Base-by-base conservation (phyloP, 2,797 vertebrate genomes). In the Yasuhikotakia modesta region DNA sequence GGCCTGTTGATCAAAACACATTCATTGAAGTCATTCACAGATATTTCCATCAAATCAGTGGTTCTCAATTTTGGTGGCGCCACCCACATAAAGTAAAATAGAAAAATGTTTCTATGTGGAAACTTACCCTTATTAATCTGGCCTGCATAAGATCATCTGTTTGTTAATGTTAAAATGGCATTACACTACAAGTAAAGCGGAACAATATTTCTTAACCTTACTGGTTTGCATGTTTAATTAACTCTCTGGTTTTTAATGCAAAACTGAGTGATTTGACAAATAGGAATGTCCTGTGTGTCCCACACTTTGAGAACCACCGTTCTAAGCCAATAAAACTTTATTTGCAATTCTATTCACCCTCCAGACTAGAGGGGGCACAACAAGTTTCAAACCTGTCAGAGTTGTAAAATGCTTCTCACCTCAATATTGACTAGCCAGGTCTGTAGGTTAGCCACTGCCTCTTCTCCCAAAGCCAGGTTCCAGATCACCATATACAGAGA, bases 371-470 rank as follows among this genome's bases (percentile, higher is more conserved):
- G 61, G 48, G 32, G 21, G 45, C 0, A 3, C n/a, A n/a, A n/a
- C n/a, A n/a, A n/a, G n/a, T n/a, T n/a, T n/a, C 35, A 39, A 27
- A 19, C 48, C 13, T 3, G n/a, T 22, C 2, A 13, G 3, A 39
- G 48, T 11, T 52, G 35, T 16, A 24, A 69, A 43, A 2, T 10
- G 30, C 14, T 66, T 39, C 81, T 79, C 17, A 98, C 97, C 96
- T 99, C 97, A 0, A 99, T 99, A 88, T 96, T 99, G 79, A 99
- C 92, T 82, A 99, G 89, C 97, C 97, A 99, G 84, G 95, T 96
- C 91, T 98, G 97, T 81, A 99, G 94, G 90, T 89, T 95, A 78
- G 95, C 93, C 74, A 99, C 96, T 0, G 97, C 96, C 83, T 99
- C 97, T 86, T 99, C 96, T 16, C 97, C 97, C 77, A 99, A 90